These are phyloP conservation scores for Epizoanthus rinbou DNA, from an alignment of 92 coral and sea anemone species.

Conservation along the genomic window DNA sequence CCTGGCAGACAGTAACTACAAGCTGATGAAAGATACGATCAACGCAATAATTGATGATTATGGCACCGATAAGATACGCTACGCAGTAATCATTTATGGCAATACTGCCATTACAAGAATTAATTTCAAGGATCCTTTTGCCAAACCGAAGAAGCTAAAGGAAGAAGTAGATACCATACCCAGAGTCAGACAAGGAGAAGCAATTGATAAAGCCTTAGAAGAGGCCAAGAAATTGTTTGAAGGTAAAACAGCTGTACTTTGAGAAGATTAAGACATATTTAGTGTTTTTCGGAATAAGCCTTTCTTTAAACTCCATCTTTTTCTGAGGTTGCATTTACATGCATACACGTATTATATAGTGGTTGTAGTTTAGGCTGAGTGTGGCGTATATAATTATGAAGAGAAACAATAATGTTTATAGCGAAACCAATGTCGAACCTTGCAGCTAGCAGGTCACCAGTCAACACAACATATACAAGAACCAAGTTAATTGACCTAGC, in stretches of 20 bases:
- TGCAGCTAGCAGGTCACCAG: too few species aligned
- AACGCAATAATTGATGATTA: conserved; percentile 70
- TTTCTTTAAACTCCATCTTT: too few species aligned
- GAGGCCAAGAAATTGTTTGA: conserved; percentile 74
- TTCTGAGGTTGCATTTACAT: too few species aligned
- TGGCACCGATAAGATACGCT: conserved; percentile 64
- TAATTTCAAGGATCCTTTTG: conserved; percentile 46
- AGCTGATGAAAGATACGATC: conserved; percentile 73
- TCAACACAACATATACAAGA: too few species aligned
- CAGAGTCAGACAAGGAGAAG: conserved; percentile 54
- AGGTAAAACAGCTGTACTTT: neutral
- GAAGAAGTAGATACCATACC: conserved; percentile 49
- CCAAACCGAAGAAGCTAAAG: conserved; percentile 41
- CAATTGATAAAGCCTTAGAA: conserved; percentile 72
- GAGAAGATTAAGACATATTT: too few species aligned
- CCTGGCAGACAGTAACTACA: conserved; percentile 52
- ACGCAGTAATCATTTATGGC: conserved; percentile 77
- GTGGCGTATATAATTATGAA: too few species aligned
- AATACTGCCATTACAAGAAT: conserved; percentile 47
- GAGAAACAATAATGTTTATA: too few species aligned
- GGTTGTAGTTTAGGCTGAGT: too few species aligned
- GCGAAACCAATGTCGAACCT: too few species aligned
- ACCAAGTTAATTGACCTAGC: too few species aligned
- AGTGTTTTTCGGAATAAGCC: too few species aligned
- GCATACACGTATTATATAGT: too few species aligned